Conservation (phyloP, 2,888 invertebrate genomes). For the Germaria angustata region DNA sequence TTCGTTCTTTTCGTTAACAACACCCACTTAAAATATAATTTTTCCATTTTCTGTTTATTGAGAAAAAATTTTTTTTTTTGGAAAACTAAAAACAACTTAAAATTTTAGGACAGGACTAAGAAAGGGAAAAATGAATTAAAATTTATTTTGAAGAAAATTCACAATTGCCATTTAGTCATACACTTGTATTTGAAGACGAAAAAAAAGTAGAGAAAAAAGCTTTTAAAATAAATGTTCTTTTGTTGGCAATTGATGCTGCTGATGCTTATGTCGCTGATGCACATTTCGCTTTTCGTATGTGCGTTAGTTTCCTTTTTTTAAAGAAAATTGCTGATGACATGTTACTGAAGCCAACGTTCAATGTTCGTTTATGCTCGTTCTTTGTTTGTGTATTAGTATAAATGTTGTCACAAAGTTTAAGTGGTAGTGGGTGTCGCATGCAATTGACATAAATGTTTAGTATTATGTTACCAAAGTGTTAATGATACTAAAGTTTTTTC, state of each 20-base stretch:
- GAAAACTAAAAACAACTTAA: background rate
- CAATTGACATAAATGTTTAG: conserved; percentile 64
- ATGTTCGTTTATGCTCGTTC: background rate
- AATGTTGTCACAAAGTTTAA: conserved; percentile 25
- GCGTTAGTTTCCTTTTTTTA: background rate
- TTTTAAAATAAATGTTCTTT: conserved; percentile 39
- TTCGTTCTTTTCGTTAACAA: background rate
- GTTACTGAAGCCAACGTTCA: conserved; percentile 31
- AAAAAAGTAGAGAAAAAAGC: conserved; percentile 3
- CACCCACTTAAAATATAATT: conserved; percentile 41
- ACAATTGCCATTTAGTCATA: conserved; percentile 52
- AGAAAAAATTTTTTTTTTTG: background rate
- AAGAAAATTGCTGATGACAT: conserved; percentile 60
- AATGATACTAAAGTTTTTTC: conserved; percentile 46
- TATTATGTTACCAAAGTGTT: conserved; percentile 63
- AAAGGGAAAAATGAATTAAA: conserved; percentile 49
- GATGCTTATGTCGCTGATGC: background rate
- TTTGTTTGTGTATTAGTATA: conserved; percentile 19
- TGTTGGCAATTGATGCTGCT: conserved; percentile 28
- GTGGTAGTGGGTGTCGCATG: conserved; percentile 37
- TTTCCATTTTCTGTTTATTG: conserved; percentile 31
- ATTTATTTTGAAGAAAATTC: conserved; percentile 50
- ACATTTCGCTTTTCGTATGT: background rate
- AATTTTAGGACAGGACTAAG: background rate
- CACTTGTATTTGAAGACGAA: background rate